Evolutionary conservation across 1,140 invertebrate genomes (phyloP).

Genomic region (Monomorium pharaonis): DNA sequence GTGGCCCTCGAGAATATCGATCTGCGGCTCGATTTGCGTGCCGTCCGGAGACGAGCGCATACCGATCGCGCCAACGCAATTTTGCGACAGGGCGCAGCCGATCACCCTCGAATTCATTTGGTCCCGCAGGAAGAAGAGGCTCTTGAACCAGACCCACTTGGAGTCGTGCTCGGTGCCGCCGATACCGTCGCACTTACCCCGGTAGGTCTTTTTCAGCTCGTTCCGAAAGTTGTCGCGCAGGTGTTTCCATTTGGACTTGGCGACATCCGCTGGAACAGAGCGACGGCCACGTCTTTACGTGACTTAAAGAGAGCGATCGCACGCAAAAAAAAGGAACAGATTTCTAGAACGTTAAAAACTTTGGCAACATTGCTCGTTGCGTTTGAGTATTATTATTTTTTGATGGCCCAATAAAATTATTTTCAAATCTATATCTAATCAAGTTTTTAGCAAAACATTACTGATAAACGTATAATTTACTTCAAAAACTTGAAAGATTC

Average conservation of each 20-base stretch:
- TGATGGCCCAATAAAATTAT: too few relatives aligned
- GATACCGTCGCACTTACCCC: slow-evolving; percentile 72
- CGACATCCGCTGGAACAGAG: slow-evolving; percentile 74
- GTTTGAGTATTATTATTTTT: neutral
- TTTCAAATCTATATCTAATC: too few relatives aligned
- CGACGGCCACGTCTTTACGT: neutral
- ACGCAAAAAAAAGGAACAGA: too few relatives aligned
- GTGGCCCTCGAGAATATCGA: slow-evolving; percentile 76
- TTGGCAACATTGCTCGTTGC: neutral
- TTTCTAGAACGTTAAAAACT: too few relatives aligned
- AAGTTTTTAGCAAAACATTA: too few relatives aligned
- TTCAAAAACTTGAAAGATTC: neutral
- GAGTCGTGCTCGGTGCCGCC: slow-evolving; percentile 74
- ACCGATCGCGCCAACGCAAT: slow-evolving; percentile 58
- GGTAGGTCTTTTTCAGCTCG: slow-evolving; percentile 77
- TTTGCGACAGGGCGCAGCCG: slow-evolving; percentile 71
- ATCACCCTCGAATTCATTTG: slow-evolving; percentile 79
- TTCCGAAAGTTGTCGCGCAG: slow-evolving; percentile 77
- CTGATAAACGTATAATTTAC: neutral
- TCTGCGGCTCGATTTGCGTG: slow-evolving; percentile 77
- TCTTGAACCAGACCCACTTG: slow-evolving; percentile 79
- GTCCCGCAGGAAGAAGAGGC: slow-evolving; percentile 75
- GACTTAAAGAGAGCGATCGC: neutral
- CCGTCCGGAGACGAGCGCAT: slow-evolving; percentile 72
- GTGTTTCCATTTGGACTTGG: slow-evolving; percentile 80